Evolutionary conservation across 2,888 invertebrate species (phyloP).

Genomic region (Himalopsyche kuldschensis): DNA sequence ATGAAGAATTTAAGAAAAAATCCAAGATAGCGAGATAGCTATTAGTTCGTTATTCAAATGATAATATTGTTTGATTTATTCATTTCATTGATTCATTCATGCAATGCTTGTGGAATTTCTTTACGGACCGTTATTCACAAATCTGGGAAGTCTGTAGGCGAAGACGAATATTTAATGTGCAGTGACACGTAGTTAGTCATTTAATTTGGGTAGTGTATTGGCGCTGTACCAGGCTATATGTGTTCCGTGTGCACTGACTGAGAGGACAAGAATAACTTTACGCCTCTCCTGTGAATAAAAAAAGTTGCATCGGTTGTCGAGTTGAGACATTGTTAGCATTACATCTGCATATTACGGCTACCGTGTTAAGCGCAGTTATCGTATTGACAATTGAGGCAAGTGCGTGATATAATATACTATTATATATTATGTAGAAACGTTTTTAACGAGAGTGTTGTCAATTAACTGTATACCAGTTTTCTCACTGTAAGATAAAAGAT

Average conservation of each 20-base stretch:
- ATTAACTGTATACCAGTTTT: background rate
- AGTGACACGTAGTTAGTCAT: background rate
- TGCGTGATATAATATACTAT: background rate
- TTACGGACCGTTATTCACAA: background rate
- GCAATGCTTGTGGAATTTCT: background rate
- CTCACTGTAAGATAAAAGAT: too few species aligned
- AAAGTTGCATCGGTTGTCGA: background rate
- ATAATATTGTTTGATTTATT: background rate
- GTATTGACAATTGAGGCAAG: background rate
- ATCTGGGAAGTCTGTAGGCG: background rate
- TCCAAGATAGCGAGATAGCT: background rate
- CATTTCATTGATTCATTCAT: background rate
- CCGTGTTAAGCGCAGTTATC: too few species aligned
- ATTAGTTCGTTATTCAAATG: background rate
- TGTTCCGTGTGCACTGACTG: background rate
- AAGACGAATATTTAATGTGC: background rate
- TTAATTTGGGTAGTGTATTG: background rate
- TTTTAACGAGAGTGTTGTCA: background rate
- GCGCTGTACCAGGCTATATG: background rate
- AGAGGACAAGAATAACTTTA: background rate
- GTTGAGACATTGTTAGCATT: background rate
- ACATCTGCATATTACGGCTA: background rate
- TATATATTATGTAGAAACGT: background rate
- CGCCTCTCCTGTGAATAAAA: background rate
- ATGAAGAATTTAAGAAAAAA: background rate